phyloP scores from a whole-genome alignment of 2,888 invertebrate genomes.

The Drosophila prostipennis region DNA sequence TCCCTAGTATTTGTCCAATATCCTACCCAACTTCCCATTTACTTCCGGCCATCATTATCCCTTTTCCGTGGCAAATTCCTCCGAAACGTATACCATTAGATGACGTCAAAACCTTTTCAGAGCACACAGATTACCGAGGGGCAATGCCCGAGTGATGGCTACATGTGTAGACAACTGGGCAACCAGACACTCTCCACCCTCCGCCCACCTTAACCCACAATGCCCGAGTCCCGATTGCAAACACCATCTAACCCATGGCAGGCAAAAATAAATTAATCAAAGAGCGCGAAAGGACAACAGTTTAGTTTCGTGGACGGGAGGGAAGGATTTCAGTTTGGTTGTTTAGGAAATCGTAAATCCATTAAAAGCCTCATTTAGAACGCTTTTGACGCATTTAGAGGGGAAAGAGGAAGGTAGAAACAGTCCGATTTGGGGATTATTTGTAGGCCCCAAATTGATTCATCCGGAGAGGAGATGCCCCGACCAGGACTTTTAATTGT shows the following conservation, averaged over 20 bases:
- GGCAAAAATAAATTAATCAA: constrained; percentile 51
- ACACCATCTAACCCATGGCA: constrained; percentile 16
- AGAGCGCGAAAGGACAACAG: constrained; percentile 57
- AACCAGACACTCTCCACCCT: constrained; percentile 5
- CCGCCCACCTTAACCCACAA: neutral
- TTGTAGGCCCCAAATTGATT: constrained; percentile 50
- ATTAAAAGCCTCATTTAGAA: constrained; percentile 77
- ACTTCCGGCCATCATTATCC: constrained; percentile 27
- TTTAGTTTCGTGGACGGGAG: constrained; percentile 31
- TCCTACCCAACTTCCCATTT: neutral
- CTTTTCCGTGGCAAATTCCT: neutral
- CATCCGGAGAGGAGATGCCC: constrained; percentile 15
- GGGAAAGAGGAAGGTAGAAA: neutral
- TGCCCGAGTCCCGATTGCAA: neutral
- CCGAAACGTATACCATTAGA: constrained; percentile 12
- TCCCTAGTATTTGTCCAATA: neutral
- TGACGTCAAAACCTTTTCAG: constrained; percentile 21
- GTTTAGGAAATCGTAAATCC: constrained; percentile 66
- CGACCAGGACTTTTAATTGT: constrained; percentile 61
- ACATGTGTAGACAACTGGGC: constrained; percentile 48
- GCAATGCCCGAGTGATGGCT: constrained; percentile 49
- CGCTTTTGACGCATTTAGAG: constrained; percentile 70
- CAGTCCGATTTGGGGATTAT: constrained; percentile 34
- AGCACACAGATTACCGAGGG: constrained; percentile 33
- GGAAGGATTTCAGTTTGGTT: constrained; percentile 27